Evolutionary conservation across 2,888 invertebrate species (phyloP).

Genomic region (Dryobota labecula): DNA sequence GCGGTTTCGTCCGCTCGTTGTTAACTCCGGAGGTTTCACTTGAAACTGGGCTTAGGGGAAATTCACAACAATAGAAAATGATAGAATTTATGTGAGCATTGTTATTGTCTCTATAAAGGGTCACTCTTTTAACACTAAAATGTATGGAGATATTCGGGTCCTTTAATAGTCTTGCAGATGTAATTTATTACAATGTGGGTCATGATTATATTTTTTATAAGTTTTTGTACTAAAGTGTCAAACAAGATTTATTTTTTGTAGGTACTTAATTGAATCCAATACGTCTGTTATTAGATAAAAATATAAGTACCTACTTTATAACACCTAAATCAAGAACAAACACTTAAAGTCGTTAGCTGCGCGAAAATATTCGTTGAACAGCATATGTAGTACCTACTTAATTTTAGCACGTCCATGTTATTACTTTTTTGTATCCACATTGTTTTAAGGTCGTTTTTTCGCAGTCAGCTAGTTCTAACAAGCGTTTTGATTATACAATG

Average conservation of each 20-base stretch:
- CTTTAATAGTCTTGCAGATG: background rate
- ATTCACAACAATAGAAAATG: slow-evolving; percentile 20
- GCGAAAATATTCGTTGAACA: slow-evolving; percentile 3
- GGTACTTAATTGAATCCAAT: background rate
- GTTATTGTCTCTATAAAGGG: background rate
- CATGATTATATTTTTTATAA: background rate
- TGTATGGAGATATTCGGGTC: no score
- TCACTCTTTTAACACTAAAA: slow-evolving; percentile 1
- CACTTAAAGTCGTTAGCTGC: background rate
- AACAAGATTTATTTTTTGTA: background rate
- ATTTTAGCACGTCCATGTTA: slow-evolving; percentile 12
- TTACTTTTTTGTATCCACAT: slow-evolving; percentile 26
- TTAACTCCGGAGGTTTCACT: slow-evolving; percentile 24
- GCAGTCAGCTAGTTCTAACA: slow-evolving; percentile 7
- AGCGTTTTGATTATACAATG: slow-evolving; percentile 2
- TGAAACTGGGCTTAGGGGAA: slow-evolving; percentile 17
- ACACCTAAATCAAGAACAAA: background rate
- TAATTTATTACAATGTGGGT: background rate
- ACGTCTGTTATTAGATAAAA: background rate
- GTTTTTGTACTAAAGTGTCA: background rate
- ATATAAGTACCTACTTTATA: background rate
- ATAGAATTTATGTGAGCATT: slow-evolving; percentile 4
- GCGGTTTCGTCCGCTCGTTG: slow-evolving; percentile 63
- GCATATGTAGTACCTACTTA: slow-evolving; percentile 2
- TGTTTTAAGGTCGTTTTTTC: slow-evolving; percentile 15